A percentile compares a stretch with the other conserved stretches of the same genome.
Evolutionary conservation across 2,797 vertebrate species (phyloP).

Genomic region (Dicrostonyx torquatus): DNA sequence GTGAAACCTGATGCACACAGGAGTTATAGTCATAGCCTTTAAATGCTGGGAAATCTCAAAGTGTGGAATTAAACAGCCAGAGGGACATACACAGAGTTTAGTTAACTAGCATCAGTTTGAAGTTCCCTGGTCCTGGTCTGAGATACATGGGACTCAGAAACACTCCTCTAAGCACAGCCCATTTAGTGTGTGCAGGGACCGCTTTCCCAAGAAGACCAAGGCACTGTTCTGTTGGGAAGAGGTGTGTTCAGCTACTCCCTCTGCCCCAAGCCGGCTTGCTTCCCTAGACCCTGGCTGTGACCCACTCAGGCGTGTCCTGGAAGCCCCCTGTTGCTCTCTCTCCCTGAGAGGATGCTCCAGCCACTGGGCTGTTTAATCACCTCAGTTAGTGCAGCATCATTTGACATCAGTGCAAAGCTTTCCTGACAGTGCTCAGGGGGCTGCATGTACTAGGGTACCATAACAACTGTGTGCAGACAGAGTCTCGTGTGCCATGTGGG

Average conservation of each 20-base stretch:
- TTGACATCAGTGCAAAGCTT: conserved; percentile 52
- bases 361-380: conserved; percentile 70
- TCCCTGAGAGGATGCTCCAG: conserved; percentile 52
- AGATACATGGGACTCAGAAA: background rate
- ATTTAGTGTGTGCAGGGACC: too few relatives aligned
- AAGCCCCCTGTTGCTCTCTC: background rate
- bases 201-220: background rate
- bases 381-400: conserved; percentile 72
- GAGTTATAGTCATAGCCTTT: background rate
- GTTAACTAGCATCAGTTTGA: background rate
- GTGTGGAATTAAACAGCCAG: background rate
- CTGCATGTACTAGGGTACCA: background rate
- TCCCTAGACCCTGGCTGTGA: background rate
- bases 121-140: background rate
- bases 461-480: background rate
- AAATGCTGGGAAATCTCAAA: background rate
- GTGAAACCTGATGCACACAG: background rate
- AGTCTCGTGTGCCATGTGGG: background rate
- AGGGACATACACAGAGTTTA: background rate
- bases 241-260: background rate
- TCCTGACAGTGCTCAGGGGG: conserved; percentile 39
- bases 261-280: background rate
- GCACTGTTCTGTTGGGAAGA: background rate
- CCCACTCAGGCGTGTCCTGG: background rate
- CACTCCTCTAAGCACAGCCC: background rate